A percentile compares a stretch with the other conserved stretches of the same genome.
phyloP scores from a whole-genome alignment of 1,140 invertebrate genomes.

The Drosophila sechellia region DNA sequence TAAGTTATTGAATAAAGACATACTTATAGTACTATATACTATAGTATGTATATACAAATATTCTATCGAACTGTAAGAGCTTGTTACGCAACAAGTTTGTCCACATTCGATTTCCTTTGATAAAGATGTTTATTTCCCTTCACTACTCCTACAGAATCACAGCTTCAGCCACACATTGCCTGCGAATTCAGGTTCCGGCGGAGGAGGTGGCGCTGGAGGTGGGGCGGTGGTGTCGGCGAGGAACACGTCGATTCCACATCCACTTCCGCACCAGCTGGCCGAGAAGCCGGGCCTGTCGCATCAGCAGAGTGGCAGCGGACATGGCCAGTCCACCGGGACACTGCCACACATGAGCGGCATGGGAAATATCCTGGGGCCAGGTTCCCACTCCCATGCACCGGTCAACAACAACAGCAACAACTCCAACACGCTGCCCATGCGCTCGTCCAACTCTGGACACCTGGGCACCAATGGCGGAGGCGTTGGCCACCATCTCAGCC shows the following conservation, averaged over 20 bases:
- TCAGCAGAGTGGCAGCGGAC: slow-evolving; percentile 43
- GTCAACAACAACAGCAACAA: slow-evolving; percentile 23
- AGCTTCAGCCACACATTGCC: slow-evolving; percentile 69
- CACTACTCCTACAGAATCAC: slow-evolving; percentile 30
- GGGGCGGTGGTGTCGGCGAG: slow-evolving; percentile 65
- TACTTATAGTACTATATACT: too few relatives aligned
- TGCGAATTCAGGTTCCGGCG: slow-evolving; percentile 36
- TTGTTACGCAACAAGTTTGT: too few relatives aligned
- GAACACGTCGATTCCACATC: slow-evolving; percentile 83
- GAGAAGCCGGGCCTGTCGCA: slow-evolving; percentile 58
- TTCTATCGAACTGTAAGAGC: too few relatives aligned
- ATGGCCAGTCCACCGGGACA: slow-evolving; percentile 35
- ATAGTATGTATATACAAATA: neutral
- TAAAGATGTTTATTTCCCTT: neutral
- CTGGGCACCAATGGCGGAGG: slow-evolving; percentile 5
- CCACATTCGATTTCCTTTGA: neutral
- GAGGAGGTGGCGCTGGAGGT: slow-evolving; percentile 3
- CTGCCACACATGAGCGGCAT: slow-evolving; percentile 44
- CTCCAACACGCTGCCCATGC: slow-evolving; percentile 67
- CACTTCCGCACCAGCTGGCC: slow-evolving; percentile 76
- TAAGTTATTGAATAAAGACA: slow-evolving; percentile 9
- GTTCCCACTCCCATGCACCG: slow-evolving; percentile 19
- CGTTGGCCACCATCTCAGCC: slow-evolving; percentile 31
- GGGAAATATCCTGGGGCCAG: slow-evolving; percentile 44
- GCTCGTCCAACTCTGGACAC: slow-evolving; percentile 50